Base-by-base conservation (phyloP, 2,888 invertebrate genomes). In the Byasa hedistus region DNA sequence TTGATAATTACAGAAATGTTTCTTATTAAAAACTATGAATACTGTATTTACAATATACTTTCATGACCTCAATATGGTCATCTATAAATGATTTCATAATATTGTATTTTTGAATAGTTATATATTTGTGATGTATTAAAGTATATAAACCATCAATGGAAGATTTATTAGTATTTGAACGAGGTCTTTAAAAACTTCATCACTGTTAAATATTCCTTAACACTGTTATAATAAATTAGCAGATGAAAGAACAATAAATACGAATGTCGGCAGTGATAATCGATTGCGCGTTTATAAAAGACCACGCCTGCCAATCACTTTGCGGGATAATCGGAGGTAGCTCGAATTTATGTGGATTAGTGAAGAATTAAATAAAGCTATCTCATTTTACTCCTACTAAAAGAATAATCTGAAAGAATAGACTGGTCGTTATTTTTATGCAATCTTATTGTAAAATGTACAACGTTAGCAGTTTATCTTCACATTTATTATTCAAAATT, bases 271-370 rank as follows among this genome's bases (percentile, higher is more conserved):
- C 60, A 67, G 62, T 56, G 23, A 17, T 60, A 56, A 67, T 57
- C 59, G 60, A 60, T 67, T 60, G 60, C 51, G 48, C 64, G 23
- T 64, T 67, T 67, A 67, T 52, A 23, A 57, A 59, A 60, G 63
- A 67, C 64, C 63, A 64, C 64, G 60, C 48, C 67, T 64, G 67
- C 60, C 64, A 64, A 60, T 67, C 67, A 60, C 55, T 67, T 22
- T 52, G 52, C 36, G 56, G 36, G 24, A 60, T 57, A 67, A 67
- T 63, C 55, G 63, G 51, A 59, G 60, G 60, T 36, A 44, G 51
- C 48, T 39, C 21, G 56, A 63, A 59, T 67, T 67, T 67, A 64
- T 64, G 56, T 67, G 63, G 63, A 67, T 67, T 60, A 58, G 56
- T 48, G 23, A 63, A 19, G 27, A 57, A 39, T 59, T 55, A 48